Evolutionary conservation across 2,888 invertebrate species (phyloP).

Genomic region (Pilophorus perplexus): DNA sequence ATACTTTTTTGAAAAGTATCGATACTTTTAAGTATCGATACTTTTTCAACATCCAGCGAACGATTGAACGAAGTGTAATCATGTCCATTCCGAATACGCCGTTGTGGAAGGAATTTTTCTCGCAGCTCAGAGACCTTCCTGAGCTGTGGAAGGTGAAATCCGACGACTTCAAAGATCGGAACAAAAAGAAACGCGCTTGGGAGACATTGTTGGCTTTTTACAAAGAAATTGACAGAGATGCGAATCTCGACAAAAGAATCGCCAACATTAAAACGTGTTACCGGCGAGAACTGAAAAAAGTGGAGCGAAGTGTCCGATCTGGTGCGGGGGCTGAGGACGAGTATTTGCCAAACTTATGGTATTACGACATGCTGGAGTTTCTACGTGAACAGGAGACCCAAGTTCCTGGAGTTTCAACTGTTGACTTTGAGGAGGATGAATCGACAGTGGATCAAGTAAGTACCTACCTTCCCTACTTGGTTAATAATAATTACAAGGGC

Average conservation of each 20-base stretch:
- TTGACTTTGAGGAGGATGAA: slow-evolving; percentile 13
- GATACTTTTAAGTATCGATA: no score
- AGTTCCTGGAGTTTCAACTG: slow-evolving; percentile 15
- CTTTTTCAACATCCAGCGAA: no score
- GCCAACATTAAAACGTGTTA: slow-evolving; percentile 34
- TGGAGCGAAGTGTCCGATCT: slow-evolving; percentile 47
- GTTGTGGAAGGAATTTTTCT: slow-evolving; percentile 16
- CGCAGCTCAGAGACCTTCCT: slow-evolving; percentile 5
- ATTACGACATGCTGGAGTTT: slow-evolving; percentile 48
- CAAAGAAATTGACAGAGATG: slow-evolving; percentile 14
- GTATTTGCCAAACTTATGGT: slow-evolving; percentile 49
- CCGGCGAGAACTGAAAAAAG: slow-evolving; percentile 46
- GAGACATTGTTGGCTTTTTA: slow-evolving; percentile 6
- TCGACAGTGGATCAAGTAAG: slow-evolving; percentile 12
- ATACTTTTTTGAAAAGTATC: no score
- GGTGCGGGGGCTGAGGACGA: slow-evolving; percentile 48
- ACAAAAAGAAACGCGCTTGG: slow-evolving; percentile 12
- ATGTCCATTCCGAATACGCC: slow-evolving; percentile 18
- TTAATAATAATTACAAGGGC: no score
- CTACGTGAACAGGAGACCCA: slow-evolving; percentile 26
- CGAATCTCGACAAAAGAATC: slow-evolving; percentile 35
- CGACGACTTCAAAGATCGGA: slow-evolving; percentile 15
- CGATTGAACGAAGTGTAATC: no score
- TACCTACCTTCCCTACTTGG: neutral
- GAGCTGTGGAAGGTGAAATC: slow-evolving; percentile 25